Percentiles rank a stretch among this genome's conserved stretches.
Evolutionary conservation across 2,797 vertebrate species (phyloP).

Genomic region (Diceros bicornis): DNA sequence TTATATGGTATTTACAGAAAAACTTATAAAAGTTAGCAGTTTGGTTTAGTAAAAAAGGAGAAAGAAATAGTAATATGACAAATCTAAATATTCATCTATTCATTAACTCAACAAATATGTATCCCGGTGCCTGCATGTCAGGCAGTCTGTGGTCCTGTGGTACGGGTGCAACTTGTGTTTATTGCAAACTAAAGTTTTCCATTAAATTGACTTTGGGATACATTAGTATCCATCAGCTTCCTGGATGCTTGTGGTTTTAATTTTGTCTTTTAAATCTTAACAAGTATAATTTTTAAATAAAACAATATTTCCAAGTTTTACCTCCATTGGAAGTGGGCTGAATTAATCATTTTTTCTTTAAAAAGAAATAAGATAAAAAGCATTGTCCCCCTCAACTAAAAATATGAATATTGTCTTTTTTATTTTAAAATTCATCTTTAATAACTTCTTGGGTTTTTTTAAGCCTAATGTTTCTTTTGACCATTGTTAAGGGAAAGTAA

Average conservation of each 20-base stretch:
- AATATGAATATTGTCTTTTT: slow-evolving; percentile 31
- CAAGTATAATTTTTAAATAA: slow-evolving; percentile 36
- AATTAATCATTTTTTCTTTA: slow-evolving; percentile 43
- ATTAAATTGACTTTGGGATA: slow-evolving; percentile 26
- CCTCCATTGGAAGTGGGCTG: neutral
- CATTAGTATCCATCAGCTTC: slow-evolving; percentile 11
- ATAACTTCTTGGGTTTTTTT: neutral
- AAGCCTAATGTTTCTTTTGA: slow-evolving; percentile 27
- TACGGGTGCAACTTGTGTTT: neutral
- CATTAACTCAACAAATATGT: neutral
- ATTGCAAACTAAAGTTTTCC: neutral
- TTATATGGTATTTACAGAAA: slow-evolving; percentile 47
- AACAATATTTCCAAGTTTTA: neutral
- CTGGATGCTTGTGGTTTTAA: neutral
- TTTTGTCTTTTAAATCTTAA: slow-evolving; percentile 56
- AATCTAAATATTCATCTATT: neutral
- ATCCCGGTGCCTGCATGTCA: neutral
- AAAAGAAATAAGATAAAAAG: slow-evolving; percentile 22
- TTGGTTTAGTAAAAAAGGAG: slow-evolving; percentile 54
- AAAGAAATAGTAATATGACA: slow-evolving; percentile 12
- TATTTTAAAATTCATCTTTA: neutral
- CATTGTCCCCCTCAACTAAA: neutral
- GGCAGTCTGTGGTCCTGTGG: neutral
- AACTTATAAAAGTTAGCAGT: neutral
- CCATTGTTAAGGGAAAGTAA: neutral